Conservation (phyloP, 1,140 invertebrate species). For the Bombus haemorrhoidalis region DNA sequence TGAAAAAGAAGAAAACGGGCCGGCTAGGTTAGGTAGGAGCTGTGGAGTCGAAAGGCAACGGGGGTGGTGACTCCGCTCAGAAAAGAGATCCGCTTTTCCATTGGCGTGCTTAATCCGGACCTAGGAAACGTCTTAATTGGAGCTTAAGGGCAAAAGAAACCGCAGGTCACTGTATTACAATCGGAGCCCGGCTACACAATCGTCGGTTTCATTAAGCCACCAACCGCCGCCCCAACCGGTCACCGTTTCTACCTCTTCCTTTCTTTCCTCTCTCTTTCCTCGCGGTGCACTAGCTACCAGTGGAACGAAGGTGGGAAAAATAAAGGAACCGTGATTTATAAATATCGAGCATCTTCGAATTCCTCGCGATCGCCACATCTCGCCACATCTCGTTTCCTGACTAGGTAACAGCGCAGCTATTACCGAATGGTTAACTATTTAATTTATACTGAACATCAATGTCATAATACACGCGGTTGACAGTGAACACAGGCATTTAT, state of each 20-base stretch:
- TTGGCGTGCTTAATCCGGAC: constrained; percentile 59
- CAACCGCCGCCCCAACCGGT: background rate
- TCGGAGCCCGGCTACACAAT: constrained; percentile 47
- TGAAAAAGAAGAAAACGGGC: constrained; percentile 49
- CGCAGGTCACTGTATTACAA: constrained; percentile 68
- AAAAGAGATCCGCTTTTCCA: constrained; percentile 58
- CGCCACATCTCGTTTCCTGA: constrained; percentile 48
- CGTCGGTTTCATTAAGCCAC: constrained; percentile 55
- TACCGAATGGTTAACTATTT: constrained; percentile 41
- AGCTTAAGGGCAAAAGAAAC: constrained; percentile 70
- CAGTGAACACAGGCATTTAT: too few species aligned
- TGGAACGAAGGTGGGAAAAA: constrained; percentile 1
- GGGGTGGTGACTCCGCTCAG: constrained; percentile 19
- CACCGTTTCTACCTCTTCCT: background rate
- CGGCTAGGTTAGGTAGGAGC: background rate
- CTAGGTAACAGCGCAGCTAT: constrained; percentile 64
- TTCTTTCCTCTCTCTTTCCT: background rate
- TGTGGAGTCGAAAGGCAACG: background rate
- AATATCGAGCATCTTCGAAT: constrained; percentile 55
- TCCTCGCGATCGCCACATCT: constrained; percentile 43
- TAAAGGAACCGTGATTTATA: constrained; percentile 29
- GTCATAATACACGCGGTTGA: too few species aligned
- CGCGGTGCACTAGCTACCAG: background rate
- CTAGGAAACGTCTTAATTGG: constrained; percentile 70
- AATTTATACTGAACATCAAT: too few species aligned